These are phyloP conservation scores for Empidonax traillii DNA, from an alignment of 2,113 vertebrate species.

Conservation along the genomic window DNA sequence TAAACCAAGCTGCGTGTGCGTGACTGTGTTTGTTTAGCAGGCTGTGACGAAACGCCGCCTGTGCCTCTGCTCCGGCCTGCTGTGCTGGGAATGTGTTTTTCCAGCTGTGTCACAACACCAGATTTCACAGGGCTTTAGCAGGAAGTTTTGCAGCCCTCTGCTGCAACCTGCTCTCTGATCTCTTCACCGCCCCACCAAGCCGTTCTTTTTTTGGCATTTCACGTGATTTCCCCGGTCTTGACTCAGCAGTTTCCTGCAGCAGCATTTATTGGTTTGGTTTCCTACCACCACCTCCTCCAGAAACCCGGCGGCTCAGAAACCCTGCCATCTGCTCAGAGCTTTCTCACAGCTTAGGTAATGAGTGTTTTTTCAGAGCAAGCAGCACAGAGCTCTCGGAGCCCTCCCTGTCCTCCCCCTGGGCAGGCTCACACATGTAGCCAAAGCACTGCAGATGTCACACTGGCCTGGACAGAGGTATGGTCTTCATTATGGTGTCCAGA, in stretches of 20 bases:
- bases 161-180: not conserved
- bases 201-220: conserved; percentile 40
- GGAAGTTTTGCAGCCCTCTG: not conserved
- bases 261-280: conserved; percentile 70
- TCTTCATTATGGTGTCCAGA: accelerated
- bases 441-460: not conserved
- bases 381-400: not conserved
- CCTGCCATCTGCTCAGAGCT: not conserved
- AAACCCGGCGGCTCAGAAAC: not conserved
- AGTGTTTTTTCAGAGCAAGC: not conserved
- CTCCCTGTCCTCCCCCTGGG: not conserved
- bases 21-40: not conserved
- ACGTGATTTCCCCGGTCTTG: conserved; percentile 55
- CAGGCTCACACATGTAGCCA: accelerated
- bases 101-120: not conserved
- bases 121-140: not conserved
- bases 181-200: not conserved
- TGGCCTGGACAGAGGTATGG: not conserved
- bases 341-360: not conserved
- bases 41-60: not conserved
- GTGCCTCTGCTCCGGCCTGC: not conserved
- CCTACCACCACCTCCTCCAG: conserved; percentile 51
- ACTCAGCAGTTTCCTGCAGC: conserved; percentile 69
- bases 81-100: not conserved
- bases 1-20: accelerated